These are phyloP conservation scores for Hyppa rectilinea DNA, from an alignment of 2,888 invertebrate species.

Conservation along the genomic window DNA sequence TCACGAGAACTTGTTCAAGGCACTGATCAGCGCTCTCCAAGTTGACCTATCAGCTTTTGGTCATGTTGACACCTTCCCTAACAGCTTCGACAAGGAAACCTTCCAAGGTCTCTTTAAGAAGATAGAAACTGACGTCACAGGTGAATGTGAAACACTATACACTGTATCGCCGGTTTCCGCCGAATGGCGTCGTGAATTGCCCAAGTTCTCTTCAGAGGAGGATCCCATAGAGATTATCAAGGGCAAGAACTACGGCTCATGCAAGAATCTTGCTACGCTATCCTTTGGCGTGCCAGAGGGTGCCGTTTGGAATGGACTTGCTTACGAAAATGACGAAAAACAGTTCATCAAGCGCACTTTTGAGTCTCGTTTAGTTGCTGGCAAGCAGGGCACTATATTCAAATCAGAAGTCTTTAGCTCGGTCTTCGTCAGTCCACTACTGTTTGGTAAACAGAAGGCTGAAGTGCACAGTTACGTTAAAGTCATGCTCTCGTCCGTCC, in stretches of 20 bases:
- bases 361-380: conserved; percentile 89
- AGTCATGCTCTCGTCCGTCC: conserved; percentile 82
- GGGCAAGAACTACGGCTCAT: conserved; percentile 91
- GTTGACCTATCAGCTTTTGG: conserved; percentile 91
- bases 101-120: conserved; percentile 91
- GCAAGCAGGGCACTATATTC: conserved; percentile 91
- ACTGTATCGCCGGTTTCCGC: conserved; percentile 91
- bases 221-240: conserved; percentile 92
- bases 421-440: conserved; percentile 90
- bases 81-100: conserved; percentile 83
- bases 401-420: conserved; percentile 91
- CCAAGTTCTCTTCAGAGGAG: conserved; percentile 84
- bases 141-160: conserved; percentile 93
- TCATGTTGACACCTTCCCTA: conserved; percentile 84
- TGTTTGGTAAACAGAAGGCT: conserved; percentile 91
- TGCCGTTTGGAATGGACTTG: conserved; percentile 87
- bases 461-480: conserved; percentile 91
- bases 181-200: conserved; percentile 88
- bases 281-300: conserved; percentile 91
- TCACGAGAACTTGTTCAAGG: conserved; percentile 93
- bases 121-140: conserved; percentile 93
- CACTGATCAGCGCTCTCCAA: conserved; percentile 93
- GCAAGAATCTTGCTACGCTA: conserved; percentile 91
- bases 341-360: conserved; percentile 91
- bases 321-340: conserved; percentile 85